Conservation (phyloP, 2,888 invertebrate genomes). For the Lycia hirtaria region DNA sequence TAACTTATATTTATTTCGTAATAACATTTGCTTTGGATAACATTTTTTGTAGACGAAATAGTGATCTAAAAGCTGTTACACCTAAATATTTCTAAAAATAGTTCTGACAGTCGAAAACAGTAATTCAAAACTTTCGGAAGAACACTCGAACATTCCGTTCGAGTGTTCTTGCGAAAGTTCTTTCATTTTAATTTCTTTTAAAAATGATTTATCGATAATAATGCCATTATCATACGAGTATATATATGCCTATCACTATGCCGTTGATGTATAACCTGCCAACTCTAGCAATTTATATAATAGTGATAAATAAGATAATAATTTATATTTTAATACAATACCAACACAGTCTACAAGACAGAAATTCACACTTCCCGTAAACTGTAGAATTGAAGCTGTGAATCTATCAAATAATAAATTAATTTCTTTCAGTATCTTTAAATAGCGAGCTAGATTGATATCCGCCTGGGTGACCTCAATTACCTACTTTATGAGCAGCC, state of each 20-base stretch:
- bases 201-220: no score
- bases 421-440: constrained; percentile 17
- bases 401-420: not conserved
- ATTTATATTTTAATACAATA: no score
- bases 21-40: not conserved
- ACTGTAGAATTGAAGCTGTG: no score
- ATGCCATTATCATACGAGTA: no score
- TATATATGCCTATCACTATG: no score
- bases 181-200: no score
- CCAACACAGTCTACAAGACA: no score
- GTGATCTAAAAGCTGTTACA: not conserved
- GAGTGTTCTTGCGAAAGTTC: no score
- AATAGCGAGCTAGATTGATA: constrained; percentile 30
- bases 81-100: not conserved
- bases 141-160: not conserved
- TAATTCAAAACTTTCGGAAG: not conserved
- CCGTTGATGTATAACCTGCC: no score
- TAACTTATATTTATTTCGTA: constrained; percentile 4
- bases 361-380: no score
- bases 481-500: constrained; percentile 31
- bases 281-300: no score
- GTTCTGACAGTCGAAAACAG: not conserved
- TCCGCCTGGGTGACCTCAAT: constrained; percentile 32
- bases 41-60: not conserved
- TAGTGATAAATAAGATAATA: no score